Percentiles rank a stretch among this genome's conserved stretches.
These are phyloP conservation scores for Melanostoma scalare DNA, from an alignment of 2,888 invertebrate species.

Conservation along the genomic window DNA sequence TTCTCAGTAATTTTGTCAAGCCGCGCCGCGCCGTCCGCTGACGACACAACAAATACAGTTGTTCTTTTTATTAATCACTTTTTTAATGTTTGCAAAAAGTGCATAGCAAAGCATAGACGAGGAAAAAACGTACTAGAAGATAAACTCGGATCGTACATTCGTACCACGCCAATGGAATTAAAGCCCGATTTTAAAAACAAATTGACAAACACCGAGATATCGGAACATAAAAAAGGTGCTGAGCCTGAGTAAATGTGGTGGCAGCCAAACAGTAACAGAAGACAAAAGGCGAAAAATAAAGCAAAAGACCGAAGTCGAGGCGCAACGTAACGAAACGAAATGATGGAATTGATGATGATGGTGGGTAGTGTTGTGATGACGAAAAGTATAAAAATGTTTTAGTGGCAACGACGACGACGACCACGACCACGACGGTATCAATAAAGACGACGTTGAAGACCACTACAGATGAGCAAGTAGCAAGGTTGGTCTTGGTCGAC, in stretches of 20 bases:
- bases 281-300: constrained; percentile 58
- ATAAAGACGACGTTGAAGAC: constrained; percentile 6
- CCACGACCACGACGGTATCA: constrained; percentile 17
- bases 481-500: too few species aligned
- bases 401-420: constrained; percentile 24
- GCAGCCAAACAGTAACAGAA: constrained; percentile 64
- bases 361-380: constrained; percentile 56
- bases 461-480: constrained; percentile 37
- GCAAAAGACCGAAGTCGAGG: constrained; percentile 63
- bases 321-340: constrained; percentile 55
- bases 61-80: constrained; percentile 18
- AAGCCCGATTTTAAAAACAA: constrained; percentile 67
- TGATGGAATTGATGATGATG: constrained; percentile 56
- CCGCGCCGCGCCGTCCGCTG: constrained; percentile 11
- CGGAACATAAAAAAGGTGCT: constrained; percentile 55
- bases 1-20: not conserved
- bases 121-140: constrained; percentile 30
- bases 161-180: constrained; percentile 47
- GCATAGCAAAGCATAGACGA: constrained; percentile 27
- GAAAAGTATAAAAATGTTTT: constrained; percentile 45
- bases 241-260: constrained; percentile 62
- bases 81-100: constrained; percentile 23
- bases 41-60: constrained; percentile 10
- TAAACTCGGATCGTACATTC: constrained; percentile 24
- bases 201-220: constrained; percentile 51